Percentiles rank a stretch among this genome's conserved stretches.
phyloP scores from a whole-genome alignment of 2,113 vertebrate genomes.

The Crotophaga sulcirostris region DNA sequence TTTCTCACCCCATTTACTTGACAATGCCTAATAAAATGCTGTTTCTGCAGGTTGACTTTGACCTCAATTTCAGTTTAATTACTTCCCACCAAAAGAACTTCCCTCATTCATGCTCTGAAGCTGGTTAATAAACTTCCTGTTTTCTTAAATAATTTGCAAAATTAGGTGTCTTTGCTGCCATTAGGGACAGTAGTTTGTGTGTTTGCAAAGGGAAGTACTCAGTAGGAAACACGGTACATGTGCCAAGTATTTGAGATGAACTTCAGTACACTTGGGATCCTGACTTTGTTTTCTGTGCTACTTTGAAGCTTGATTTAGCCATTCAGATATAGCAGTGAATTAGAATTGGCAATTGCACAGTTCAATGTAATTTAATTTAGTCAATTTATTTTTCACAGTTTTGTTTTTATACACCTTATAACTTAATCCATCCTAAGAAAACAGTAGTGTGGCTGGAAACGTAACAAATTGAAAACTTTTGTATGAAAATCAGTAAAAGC shows the following conservation, averaged over 20 bases:
- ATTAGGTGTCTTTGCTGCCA: background rate
- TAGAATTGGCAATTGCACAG: background rate
- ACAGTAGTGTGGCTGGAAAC: background rate
- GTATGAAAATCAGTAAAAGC: background rate
- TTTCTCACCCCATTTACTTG: background rate
- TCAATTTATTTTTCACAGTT: background rate
- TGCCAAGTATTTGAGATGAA: background rate
- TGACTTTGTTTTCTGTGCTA: background rate
- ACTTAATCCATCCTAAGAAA: background rate
- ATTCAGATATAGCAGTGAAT: background rate
- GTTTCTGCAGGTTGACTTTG: background rate
- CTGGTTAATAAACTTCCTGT: background rate
- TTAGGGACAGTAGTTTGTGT: background rate
- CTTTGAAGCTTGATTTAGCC: background rate
- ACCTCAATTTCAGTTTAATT: conserved; percentile 16
- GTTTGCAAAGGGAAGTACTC: background rate
- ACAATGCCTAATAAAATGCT: background rate
- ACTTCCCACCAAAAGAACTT: background rate
- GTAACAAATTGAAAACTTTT: background rate
- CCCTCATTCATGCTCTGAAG: background rate
- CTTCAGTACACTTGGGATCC: background rate
- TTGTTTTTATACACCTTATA: background rate
- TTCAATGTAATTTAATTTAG: background rate
- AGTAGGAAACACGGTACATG: background rate
- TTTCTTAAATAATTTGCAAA: background rate